Evolutionary conservation across 2,113 vertebrate genomes (phyloP).

Genomic region (Oryzias woworae): DNA sequence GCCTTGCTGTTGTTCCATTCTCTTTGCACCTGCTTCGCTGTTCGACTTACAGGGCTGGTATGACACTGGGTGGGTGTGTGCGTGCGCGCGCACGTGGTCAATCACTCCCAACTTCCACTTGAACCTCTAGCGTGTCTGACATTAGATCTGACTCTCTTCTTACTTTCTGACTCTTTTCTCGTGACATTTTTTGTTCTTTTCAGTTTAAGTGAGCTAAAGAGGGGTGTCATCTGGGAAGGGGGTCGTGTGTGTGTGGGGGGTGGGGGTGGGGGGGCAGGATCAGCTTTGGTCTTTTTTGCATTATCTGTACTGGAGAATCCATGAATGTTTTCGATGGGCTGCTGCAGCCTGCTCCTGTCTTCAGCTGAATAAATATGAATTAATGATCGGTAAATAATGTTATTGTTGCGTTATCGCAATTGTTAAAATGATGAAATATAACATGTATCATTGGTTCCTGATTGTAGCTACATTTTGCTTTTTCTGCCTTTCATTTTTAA

Average conservation of each 20-base stretch:
- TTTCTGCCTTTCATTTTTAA: conserved; percentile 82
- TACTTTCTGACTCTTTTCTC: conserved; percentile 61
- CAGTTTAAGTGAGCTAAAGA: conserved; percentile 56
- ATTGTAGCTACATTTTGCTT: conserved; percentile 83
- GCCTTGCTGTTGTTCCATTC: conserved; percentile 42
- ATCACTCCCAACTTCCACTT: conserved; percentile 55
- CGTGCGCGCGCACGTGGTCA: conserved; percentile 37
- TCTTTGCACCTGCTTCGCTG: conserved; percentile 59
- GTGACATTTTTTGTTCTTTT: conserved; percentile 29
- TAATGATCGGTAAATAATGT: conserved; percentile 78
- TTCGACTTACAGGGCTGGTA: conserved; percentile 57
- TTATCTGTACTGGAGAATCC: conserved; percentile 69
- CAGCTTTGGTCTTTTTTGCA: conserved; percentile 60
- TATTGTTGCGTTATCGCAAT: conserved; percentile 83
- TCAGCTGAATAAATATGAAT: conserved; percentile 70
- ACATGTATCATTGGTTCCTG: conserved; percentile 83
- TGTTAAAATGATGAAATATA: conserved; percentile 69
- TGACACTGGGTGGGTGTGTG: conserved; percentile 9
- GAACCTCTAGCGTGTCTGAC: conserved; percentile 59
- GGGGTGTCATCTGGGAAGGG: conserved; percentile 18
- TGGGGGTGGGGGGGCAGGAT: conserved; percentile 23
- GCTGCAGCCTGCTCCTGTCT: conserved; percentile 54
- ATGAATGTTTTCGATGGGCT: conserved; percentile 71
- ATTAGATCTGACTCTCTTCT: conserved; percentile 58
- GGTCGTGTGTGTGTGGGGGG: no score